phyloP scores from a whole-genome alignment of 2,113 vertebrate genomes.

The Heliornis fulica region DNA sequence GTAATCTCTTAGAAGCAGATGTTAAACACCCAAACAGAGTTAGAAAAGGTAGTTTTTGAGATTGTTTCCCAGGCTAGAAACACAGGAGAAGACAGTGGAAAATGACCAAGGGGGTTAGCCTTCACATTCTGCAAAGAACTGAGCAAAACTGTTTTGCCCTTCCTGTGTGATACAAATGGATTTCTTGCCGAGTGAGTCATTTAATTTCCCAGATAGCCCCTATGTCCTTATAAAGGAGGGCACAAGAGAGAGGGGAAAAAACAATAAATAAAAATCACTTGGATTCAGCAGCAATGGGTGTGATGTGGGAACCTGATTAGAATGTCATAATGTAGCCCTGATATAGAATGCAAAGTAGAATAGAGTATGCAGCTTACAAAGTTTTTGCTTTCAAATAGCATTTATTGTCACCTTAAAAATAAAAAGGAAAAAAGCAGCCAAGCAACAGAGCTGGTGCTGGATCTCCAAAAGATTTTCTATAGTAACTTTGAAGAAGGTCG shows the following conservation, averaged over 20 bases:
- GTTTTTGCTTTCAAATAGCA: neutral
- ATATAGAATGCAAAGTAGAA: neutral
- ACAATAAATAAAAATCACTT: slow-evolving; percentile 19
- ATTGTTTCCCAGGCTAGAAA: neutral
- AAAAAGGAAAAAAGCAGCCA: neutral
- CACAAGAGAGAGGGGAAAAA: neutral
- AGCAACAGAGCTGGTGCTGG: neutral
- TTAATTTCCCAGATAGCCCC: slow-evolving; percentile 29
- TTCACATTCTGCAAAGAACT: neutral
- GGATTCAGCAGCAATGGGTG: neutral
- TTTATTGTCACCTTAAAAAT: neutral
- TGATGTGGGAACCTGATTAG: slow-evolving; percentile 13
- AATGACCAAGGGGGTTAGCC: neutral
- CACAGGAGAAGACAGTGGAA: neutral
- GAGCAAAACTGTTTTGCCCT: neutral
- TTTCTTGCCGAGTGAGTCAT: slow-evolving; percentile 15
- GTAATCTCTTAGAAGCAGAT: neutral
- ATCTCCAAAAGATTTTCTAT: neutral
- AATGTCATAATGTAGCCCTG: neutral
- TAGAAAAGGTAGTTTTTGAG: neutral
- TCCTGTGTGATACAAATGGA: neutral
- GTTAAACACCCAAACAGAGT: neutral
- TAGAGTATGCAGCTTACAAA: neutral
- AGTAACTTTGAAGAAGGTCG: slow-evolving; percentile 44
- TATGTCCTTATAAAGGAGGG: neutral